Evolutionary conservation across 2,113 vertebrate genomes (phyloP).

Genomic region (Dromiciops gliroides): DNA sequence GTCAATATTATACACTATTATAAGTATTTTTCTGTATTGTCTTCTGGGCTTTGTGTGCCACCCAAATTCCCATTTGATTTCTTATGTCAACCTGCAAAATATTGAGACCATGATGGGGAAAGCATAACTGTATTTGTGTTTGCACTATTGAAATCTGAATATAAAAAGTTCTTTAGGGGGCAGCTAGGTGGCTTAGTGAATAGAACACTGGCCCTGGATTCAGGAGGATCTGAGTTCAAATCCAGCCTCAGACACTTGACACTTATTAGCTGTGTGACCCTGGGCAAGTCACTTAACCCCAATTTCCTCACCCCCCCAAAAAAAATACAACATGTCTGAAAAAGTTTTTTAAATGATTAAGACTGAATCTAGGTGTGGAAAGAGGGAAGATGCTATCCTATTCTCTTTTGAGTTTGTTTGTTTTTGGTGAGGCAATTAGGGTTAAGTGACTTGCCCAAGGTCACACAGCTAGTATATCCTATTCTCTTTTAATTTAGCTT

Average conservation of each 20-base stretch:
- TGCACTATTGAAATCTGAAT: neutral
- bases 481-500: slow-evolving; percentile 38
- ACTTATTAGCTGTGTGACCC: no score
- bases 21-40: neutral
- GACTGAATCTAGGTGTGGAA: neutral
- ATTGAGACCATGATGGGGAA: neutral
- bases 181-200: no score
- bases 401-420: slow-evolving; percentile 35
- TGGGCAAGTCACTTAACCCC: no score
- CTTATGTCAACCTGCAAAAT: neutral
- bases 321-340: no score
- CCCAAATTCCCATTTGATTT: neutral
- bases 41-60: neutral
- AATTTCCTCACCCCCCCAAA: no score
- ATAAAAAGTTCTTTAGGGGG: neutral
- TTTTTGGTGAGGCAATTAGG: no score
- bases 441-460: no score
- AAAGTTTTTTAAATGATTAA: neutral
- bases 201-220: no score
- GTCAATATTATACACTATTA: neutral
- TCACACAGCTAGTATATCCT: no score
- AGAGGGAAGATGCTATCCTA: neutral
- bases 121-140: neutral
- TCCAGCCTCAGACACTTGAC: no score
- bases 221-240: no score